Conservation (phyloP, 35 echinoderm and acorn worm genomes). For the Apostichopus californicus region DNA sequence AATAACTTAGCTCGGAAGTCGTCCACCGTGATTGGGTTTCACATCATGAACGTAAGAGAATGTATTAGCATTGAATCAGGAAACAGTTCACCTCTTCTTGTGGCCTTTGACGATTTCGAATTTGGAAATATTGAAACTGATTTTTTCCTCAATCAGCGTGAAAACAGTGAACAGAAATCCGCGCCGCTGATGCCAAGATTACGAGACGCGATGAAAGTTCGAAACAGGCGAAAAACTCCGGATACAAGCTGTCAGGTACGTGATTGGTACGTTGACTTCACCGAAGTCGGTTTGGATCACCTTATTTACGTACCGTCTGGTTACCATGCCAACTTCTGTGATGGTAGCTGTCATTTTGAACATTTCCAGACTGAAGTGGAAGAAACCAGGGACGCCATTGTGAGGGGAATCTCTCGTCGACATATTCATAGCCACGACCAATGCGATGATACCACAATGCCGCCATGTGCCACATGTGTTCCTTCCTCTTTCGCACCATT, state of each 20-base stretch:
- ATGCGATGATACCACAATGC: background rate
- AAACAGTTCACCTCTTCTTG: background rate
- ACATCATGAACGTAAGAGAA: background rate
- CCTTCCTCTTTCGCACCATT: background rate
- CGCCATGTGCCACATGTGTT: background rate
- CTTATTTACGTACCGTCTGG: background rate
- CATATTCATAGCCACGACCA: background rate
- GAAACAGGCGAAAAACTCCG: background rate
- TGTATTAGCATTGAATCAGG: background rate
- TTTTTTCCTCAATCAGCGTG: background rate
- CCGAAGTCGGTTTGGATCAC: background rate
- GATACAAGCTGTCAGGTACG: background rate
- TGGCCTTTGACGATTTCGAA: background rate
- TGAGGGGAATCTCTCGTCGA: background rate
- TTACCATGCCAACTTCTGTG: conserved; percentile 11
- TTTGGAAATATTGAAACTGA: background rate
- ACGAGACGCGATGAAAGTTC: background rate
- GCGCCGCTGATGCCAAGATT: background rate
- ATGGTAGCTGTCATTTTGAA: background rate
- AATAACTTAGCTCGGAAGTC: background rate
- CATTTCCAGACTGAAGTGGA: background rate
- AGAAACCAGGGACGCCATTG: background rate
- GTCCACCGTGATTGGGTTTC: background rate
- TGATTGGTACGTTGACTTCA: conserved; percentile 14
- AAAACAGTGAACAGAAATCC: background rate